A percentile compares a stretch with the other conserved stretches of the same genome.
Evolutionary conservation across 2,888 invertebrate species (phyloP).

Genomic region (Balanococcus diminutus): DNA sequence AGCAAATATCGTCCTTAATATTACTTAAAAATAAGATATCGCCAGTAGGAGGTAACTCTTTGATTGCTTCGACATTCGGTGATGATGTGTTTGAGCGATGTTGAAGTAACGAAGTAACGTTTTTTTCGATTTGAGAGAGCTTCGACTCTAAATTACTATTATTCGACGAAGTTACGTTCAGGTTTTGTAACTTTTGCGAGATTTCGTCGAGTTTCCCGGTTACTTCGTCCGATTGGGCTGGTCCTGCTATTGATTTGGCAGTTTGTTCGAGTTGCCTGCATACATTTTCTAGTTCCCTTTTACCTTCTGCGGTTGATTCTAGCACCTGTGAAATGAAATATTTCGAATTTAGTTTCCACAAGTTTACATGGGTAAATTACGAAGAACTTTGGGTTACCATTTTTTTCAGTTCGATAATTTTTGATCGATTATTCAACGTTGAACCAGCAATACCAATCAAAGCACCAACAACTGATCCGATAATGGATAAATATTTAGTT

Average conservation of each 20-base stretch:
- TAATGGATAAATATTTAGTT: constrained; percentile 83
- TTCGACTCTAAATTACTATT: neutral
- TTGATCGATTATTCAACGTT: constrained; percentile 70
- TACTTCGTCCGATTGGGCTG: neutral
- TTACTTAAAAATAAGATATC: neutral
- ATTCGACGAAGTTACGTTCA: neutral
- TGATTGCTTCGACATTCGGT: neutral
- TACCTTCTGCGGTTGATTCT: constrained; percentile 5
- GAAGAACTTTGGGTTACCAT: constrained; percentile 65
- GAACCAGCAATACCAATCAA: constrained; percentile 71
- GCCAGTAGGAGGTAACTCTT: neutral
- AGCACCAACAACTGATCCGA: constrained; percentile 73
- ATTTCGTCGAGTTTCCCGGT: neutral
- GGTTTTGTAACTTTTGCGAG: neutral
- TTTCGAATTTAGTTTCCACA: neutral
- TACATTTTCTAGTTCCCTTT: neutral
- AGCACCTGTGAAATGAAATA: constrained; percentile 3
- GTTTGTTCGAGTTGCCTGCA: constrained; percentile 32
- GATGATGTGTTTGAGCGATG: neutral
- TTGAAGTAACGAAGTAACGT: constrained; percentile 16
- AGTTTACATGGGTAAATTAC: neutral
- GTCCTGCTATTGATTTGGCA: neutral
- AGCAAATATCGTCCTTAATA: constrained; percentile 32
- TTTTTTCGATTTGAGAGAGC: constrained; percentile 19
- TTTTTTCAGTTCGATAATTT: constrained; percentile 70